Evolutionary conservation across 2,113 vertebrate genomes (phyloP).

Genomic region (Chaetodon auriga): DNA sequence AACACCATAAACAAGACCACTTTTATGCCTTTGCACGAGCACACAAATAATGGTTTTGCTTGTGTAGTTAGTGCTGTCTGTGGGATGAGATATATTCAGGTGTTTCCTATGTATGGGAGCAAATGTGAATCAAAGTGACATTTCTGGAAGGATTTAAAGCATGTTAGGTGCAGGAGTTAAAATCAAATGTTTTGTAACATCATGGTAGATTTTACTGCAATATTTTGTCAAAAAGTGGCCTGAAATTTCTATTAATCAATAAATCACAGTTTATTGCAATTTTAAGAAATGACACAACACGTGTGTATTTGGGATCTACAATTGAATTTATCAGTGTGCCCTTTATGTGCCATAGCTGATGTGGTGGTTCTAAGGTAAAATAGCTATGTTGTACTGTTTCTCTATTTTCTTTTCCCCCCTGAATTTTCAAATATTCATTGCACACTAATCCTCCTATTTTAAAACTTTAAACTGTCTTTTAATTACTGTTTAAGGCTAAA

Average conservation of each 20-base stretch:
- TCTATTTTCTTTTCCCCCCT: not conserved
- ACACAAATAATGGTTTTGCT: conserved; percentile 32
- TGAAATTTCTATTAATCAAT: not conserved
- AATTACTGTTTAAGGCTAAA: too few species aligned
- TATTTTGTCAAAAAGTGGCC: not conserved
- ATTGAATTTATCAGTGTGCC: not conserved
- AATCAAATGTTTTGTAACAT: not conserved
- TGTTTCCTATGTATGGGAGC: not conserved
- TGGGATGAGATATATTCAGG: not conserved
- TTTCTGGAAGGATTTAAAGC: not conserved
- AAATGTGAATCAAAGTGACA: not conserved
- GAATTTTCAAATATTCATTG: not conserved
- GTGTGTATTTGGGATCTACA: not conserved
- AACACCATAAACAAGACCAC: conserved; percentile 38
- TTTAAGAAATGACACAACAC: not conserved
- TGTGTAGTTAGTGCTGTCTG: conserved; percentile 22
- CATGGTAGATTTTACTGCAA: not conserved
- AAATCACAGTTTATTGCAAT: not conserved
- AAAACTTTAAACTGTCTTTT: too few species aligned
- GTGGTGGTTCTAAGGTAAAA: not conserved
- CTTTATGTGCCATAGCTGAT: not conserved
- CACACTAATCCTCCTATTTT: too few species aligned
- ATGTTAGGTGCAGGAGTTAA: not conserved
- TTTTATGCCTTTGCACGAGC: conserved; percentile 37
- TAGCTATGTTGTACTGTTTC: not conserved